Percentiles rank a stretch among this genome's conserved stretches.
phyloP scores from a whole-genome alignment of 1,140 invertebrate species.

The Drosophila dunni region DNA sequence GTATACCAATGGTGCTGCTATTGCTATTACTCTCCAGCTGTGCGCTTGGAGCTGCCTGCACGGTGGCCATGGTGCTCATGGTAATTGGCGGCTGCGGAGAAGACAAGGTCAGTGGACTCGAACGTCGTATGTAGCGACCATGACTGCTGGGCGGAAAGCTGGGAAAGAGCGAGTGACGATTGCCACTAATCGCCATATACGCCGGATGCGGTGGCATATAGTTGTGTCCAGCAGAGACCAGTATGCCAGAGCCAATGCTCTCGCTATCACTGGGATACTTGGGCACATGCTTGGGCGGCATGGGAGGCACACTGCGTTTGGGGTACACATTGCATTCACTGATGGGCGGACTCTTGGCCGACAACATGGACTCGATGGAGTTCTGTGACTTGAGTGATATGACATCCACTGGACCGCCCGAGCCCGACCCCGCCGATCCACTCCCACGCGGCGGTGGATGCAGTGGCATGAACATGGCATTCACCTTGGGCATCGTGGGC shows the following conservation, averaged over 20 bases:
- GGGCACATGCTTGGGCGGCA: conserved; percentile 86
- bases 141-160: conserved; percentile 65
- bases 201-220: conserved; percentile 27
- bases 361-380: conserved; percentile 82
- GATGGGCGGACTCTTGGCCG: conserved; percentile 78
- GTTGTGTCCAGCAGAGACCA: conserved; percentile 42
- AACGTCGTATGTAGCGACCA: conserved; percentile 82
- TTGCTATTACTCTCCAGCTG: conserved; percentile 35
- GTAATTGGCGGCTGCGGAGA: conserved; percentile 67
- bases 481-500: conserved; percentile 53
- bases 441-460: conserved; percentile 50
- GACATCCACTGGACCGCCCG: conserved; percentile 59
- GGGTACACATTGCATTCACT: conserved; percentile 72
- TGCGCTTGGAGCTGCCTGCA: conserved; percentile 6
- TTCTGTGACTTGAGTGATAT: conserved; percentile 84
- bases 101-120: conserved; percentile 87
- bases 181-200: conserved; percentile 46
- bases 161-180: conserved; percentile 78
- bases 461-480: conserved; percentile 70
- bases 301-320: conserved; percentile 65
- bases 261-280: conserved; percentile 87
- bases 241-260: conserved; percentile 86
- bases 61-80: conserved; percentile 30
- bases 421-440: conserved; percentile 40
- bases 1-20: conserved; percentile 66